A percentile compares a stretch with the other conserved stretches of the same genome.
Evolutionary conservation across 2,888 invertebrate species (phyloP).

Genomic region (Drosophila quinaria): DNA sequence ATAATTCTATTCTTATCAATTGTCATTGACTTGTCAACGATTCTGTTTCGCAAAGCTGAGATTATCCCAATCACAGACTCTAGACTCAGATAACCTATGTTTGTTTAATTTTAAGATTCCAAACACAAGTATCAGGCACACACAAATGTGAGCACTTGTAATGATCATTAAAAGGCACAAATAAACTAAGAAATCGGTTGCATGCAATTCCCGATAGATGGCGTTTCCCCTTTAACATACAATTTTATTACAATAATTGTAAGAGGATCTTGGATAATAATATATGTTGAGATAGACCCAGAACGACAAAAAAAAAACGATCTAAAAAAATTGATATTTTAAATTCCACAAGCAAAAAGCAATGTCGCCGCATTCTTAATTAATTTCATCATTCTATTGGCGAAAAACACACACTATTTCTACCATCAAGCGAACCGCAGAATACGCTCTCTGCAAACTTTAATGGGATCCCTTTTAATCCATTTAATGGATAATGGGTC

Average conservation of each 20-base stretch:
- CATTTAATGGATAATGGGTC: constrained; percentile 8
- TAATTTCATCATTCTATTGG: background rate
- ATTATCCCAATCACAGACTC: background rate
- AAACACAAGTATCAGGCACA: background rate
- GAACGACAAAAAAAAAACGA: too few species aligned
- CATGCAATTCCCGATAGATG: background rate
- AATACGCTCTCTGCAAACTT: background rate
- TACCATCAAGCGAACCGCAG: background rate
- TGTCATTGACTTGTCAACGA: background rate
- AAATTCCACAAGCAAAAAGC: background rate
- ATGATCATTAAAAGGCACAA: constrained; percentile 1
- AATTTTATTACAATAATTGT: too few species aligned
- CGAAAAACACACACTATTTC: background rate
- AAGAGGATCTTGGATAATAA: too few species aligned
- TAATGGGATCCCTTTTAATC: constrained; percentile 2
- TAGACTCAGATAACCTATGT: constrained; percentile 8
- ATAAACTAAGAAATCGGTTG: background rate
- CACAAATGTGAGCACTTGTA: background rate
- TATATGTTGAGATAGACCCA: too few species aligned
- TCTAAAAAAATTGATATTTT: background rate
- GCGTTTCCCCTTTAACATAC: background rate
- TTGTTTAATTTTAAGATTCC: background rate
- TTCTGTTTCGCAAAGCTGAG: background rate
- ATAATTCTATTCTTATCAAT: background rate
- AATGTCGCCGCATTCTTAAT: background rate